phyloP scores from a whole-genome alignment of 2,888 invertebrate species.

The Clanis bilineata region DNA sequence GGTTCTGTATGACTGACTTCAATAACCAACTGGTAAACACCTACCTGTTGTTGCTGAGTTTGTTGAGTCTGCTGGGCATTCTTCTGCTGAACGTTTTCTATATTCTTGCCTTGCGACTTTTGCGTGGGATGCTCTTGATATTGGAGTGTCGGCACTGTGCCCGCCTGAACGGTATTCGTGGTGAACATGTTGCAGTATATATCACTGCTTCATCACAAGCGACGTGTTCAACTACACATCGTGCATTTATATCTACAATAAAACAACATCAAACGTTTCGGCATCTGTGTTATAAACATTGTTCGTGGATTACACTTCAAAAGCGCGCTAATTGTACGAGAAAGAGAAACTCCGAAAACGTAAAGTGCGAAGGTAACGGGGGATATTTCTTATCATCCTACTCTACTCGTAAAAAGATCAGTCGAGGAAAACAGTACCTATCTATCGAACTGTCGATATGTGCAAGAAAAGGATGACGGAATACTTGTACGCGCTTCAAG shows the following conservation, averaged over 20 bases:
- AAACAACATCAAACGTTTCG: conserved; percentile 31
- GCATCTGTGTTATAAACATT: conserved; percentile 29
- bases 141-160: conserved; percentile 84
- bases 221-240: conserved; percentile 39
- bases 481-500: conserved; percentile 71
- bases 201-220: conserved; percentile 46
- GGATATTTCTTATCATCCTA: conserved; percentile 77
- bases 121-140: conserved; percentile 85
- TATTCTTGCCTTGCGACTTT: conserved; percentile 82
- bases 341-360: conserved; percentile 72
- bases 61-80: conserved; percentile 80
- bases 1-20: no score
- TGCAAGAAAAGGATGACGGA: conserved; percentile 83
- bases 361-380: conserved; percentile 79
- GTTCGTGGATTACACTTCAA: conserved; percentile 37
- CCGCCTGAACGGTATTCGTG: conserved; percentile 83
- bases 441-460: conserved; percentile 78
- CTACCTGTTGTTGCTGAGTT: conserved; percentile 55
- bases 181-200: conserved; percentile 74
- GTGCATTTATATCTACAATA: conserved; percentile 41
- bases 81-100: conserved; percentile 84
- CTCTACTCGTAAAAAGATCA: conserved; percentile 78
- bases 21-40: no score
- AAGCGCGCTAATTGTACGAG: conserved; percentile 71
- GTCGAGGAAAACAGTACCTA: conserved; percentile 66